These are phyloP conservation scores for Centroberyx gerrardi DNA, from an alignment of 2,797 vertebrate genomes.

Conservation along the genomic window DNA sequence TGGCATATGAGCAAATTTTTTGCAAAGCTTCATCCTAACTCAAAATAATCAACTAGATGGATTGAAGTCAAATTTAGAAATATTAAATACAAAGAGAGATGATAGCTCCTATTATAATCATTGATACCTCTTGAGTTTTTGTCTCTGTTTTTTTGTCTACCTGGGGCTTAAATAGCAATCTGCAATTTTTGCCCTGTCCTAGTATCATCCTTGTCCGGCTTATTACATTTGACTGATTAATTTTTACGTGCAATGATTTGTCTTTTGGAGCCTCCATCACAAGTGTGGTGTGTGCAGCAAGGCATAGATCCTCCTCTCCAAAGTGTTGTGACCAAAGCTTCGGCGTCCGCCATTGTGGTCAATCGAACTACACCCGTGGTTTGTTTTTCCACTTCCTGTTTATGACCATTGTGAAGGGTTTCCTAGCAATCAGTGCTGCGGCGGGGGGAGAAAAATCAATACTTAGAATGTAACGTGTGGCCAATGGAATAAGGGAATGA, in stretches of 20 bases:
- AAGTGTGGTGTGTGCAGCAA: conserved; percentile 17
- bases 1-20: too few relatives aligned
- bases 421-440: conserved; percentile 91
- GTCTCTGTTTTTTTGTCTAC: not conserved
- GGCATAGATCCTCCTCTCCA: conserved; percentile 21
- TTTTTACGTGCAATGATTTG: not conserved
- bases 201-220: conserved; percentile 1
- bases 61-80: not conserved
- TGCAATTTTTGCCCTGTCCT: not conserved
- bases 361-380: conserved; percentile 70
- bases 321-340: conserved; percentile 51
- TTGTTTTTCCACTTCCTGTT: conserved; percentile 86
- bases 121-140: not conserved
- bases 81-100: not conserved
- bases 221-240: not conserved
- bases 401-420: conserved; percentile 92
- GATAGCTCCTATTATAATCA: not conserved
- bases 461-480: conserved; percentile 97
- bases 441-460: conserved; percentile 91
- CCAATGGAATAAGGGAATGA: conserved; percentile 98
- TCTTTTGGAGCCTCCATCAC: not conserved
- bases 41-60: too few relatives aligned
- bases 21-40: too few relatives aligned
- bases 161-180: not conserved
- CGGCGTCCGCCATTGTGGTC: conserved; percentile 70